Evolutionary conservation across 2,113 vertebrate species (phyloP).

Genomic region (Brachypteracias leptosomus): DNA sequence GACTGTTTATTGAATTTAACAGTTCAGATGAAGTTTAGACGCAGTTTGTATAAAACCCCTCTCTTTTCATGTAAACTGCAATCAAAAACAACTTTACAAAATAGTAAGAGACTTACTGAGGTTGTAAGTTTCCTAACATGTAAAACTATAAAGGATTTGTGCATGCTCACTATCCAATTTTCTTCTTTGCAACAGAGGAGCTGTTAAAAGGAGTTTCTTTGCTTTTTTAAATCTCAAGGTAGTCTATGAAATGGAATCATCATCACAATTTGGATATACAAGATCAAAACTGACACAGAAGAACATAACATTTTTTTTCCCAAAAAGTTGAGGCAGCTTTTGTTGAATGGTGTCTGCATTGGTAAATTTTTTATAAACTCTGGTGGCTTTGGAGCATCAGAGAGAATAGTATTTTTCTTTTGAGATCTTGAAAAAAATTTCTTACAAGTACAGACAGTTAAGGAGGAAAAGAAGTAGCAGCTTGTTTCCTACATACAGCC

Average conservation of each 20-base stretch:
- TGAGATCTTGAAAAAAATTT: constrained; percentile 49
- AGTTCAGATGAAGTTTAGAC: constrained; percentile 59
- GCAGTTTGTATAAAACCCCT: constrained; percentile 66
- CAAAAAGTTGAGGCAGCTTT: constrained; percentile 76
- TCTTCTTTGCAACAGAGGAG: constrained; percentile 36
- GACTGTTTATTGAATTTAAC: constrained; percentile 76
- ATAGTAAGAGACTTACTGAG: constrained; percentile 67
- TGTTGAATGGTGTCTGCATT: constrained; percentile 68
- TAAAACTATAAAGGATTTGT: constrained; percentile 66
- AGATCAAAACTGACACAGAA: constrained; percentile 61
- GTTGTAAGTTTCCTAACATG: constrained; percentile 50
- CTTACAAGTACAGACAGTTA: background rate
- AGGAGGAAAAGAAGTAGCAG: constrained; percentile 16
- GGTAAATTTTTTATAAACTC: constrained; percentile 23
- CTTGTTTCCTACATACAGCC: constrained; percentile 45
- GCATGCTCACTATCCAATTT: constrained; percentile 68
- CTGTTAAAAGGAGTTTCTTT: constrained; percentile 46
- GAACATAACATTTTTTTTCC: constrained; percentile 23
- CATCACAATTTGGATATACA: constrained; percentile 33
- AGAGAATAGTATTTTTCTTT: constrained; percentile 11
- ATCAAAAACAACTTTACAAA: constrained; percentile 69
- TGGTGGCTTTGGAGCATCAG: constrained; percentile 25
- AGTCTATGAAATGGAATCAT: constrained; percentile 54
- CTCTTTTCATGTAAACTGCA: constrained; percentile 69
- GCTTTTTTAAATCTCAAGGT: constrained; percentile 51